Evolutionary conservation across 2,888 invertebrate genomes (phyloP).

Genomic region (Candidula unifasciata): DNA sequence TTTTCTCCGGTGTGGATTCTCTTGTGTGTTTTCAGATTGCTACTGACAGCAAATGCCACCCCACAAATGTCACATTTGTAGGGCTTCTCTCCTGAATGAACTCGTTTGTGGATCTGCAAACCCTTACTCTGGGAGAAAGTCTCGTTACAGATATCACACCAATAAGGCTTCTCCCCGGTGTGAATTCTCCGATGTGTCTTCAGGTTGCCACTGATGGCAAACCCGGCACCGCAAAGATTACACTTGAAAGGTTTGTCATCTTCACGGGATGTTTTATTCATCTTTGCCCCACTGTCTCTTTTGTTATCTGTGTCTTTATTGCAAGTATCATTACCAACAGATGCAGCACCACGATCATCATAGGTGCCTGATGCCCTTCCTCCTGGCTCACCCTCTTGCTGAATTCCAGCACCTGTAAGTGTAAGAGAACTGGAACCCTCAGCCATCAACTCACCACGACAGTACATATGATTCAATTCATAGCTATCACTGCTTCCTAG

Average conservation of each 20-base stretch:
- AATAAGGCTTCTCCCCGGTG: conserved; percentile 2
- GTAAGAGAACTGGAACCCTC: too few species aligned
- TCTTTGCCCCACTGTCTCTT: not conserved
- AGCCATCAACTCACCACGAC: not conserved
- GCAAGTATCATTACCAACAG: not conserved
- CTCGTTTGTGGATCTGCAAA: conserved; percentile 3
- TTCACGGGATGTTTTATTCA: too few species aligned
- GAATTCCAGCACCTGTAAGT: too few species aligned
- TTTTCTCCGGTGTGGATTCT: conserved; percentile 15
- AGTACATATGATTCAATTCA: not conserved
- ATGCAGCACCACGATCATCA: not conserved
- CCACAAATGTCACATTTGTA: conserved; percentile 16
- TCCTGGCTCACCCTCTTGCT: not conserved
- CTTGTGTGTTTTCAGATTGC: not conserved
- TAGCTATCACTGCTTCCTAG: not conserved
- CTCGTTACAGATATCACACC: conserved; percentile 1
- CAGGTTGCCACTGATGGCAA: not conserved
- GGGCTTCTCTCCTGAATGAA: conserved; percentile 18
- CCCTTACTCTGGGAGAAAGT: not conserved
- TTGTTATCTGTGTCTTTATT: not conserved
- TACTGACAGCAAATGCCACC: not conserved
- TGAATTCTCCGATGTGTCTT: not conserved
- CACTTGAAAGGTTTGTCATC: not conserved
- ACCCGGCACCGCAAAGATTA: conserved; percentile 16
- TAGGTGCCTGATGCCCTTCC: not conserved